Evolutionary conservation across 2,797 vertebrate species (phyloP), one percentile per base, ranked within the genome.

Genomic region (Neosalanx taihuensis): DNA sequence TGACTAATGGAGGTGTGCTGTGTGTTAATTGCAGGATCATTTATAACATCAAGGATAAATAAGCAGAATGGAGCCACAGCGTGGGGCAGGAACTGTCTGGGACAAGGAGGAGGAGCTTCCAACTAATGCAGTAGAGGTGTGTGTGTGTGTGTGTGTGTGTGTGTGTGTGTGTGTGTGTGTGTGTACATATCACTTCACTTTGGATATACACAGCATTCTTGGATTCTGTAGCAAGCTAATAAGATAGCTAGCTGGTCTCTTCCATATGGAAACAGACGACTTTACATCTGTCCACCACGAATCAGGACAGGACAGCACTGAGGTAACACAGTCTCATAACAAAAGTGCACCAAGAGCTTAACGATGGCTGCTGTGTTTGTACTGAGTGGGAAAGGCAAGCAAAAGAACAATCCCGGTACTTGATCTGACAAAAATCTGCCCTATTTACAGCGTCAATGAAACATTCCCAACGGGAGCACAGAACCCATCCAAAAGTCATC

Each of bases 1-100:
- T 46, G 65, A 61, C 17, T 17, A 46, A 4, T 17, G 29, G 35
- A 60, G 30, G 37, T 67, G 63, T 46, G 41, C 41, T 46, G 41
- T 46, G 41, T 46, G 41, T 46, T 46, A 9, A 12, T 46, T 46
- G 41, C 41, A 64, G 69, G 63, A 82, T 69, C 62, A 83, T 79
- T 74, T 73, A 83, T 81, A 81, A 84, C 83, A 80, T 26, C 69
- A 79, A 73, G 84, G 74, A 81, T 76, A 84, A 85, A 85, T 82
- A 85, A 83, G 78, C 82, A 76, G 73, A 70, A 81, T 67, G 70
- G 71, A 71, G 64, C 71, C 53, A 64, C 71, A 64, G 71, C 41
- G 53, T 72, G 81, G 73, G 76, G 69, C 41, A 66, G 74, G 79
- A 69, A 82, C 76, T 75, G 73, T 70, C 73, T 30, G 72, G 79